Percentiles rank a stretch among this genome's conserved stretches.
These are phyloP conservation scores for Pseudomyrmex pallidus DNA, from an alignment of 1,140 invertebrate genomes.

Conservation along the genomic window DNA sequence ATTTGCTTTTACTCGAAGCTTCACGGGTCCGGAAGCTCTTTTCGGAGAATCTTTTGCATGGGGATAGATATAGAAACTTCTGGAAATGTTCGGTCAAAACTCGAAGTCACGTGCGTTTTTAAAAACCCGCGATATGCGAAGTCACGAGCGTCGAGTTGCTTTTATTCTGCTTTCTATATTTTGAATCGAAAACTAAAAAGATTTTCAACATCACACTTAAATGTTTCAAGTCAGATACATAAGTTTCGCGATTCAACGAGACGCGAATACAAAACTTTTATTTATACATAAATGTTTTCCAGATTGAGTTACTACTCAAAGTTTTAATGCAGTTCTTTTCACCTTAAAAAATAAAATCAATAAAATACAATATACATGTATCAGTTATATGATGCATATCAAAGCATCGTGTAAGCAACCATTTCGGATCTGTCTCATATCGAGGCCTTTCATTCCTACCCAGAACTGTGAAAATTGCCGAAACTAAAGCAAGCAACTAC, in stretches of 20 bases:
- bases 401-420: slow-evolving; percentile 8
- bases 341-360: slow-evolving; percentile 1
- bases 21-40: slow-evolving; percentile 12
- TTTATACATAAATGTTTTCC: slow-evolving; percentile 5
- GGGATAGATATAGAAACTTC: background rate
- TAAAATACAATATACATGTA: background rate
- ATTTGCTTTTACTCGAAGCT: slow-evolving; percentile 40
- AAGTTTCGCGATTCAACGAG: slow-evolving; percentile 15
- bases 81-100: background rate
- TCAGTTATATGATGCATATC: background rate
- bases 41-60: slow-evolving; percentile 16
- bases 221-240: background rate
- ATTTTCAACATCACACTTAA: background rate
- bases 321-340: background rate
- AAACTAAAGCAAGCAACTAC: background rate
- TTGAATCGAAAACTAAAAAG: slow-evolving; percentile 18
- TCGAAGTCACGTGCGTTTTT: slow-evolving; percentile 2
- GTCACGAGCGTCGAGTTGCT: background rate
- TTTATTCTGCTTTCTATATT: background rate
- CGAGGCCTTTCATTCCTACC: background rate
- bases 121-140: background rate
- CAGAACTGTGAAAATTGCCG: background rate
- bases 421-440: slow-evolving; percentile 27
- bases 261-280: background rate
- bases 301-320: background rate